Evolutionary conservation across 2,797 vertebrate genomes (phyloP).

Genomic region (Scleropages formosus): DNA sequence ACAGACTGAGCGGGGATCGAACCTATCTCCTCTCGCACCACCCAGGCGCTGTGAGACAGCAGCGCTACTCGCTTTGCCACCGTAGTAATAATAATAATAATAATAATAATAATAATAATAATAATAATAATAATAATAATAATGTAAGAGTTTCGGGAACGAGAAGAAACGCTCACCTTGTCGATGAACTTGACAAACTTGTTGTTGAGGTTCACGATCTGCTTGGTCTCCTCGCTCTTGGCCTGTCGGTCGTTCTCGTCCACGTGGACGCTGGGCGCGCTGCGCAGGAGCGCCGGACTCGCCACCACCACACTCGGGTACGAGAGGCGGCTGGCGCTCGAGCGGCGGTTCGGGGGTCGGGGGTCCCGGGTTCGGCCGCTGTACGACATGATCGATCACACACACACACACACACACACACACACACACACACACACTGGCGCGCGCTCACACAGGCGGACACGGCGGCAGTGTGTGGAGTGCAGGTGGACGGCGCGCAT

Average conservation of each 20-base stretch:
- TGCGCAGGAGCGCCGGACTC: not conserved
- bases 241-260: not conserved
- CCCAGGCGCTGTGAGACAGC: no score
- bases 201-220: slow-evolving; percentile 20
- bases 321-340: slow-evolving; percentile 20
- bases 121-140: no score
- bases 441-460: no score
- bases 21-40: no score
- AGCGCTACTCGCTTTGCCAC: no score
- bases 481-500: not conserved
- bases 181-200: slow-evolving; percentile 28
- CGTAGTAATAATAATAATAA: no score
- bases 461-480: no score
- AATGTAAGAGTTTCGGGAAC: no score
- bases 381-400: slow-evolving; percentile 7
- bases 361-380: not conserved
- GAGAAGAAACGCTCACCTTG: slow-evolving; percentile 5
- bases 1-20: no score
- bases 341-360: not conserved
- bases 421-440: no score
- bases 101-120: no score
- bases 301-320: not conserved
- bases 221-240: slow-evolving; percentile 8
- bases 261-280: not conserved
- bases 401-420: no score